These are phyloP conservation scores for Chunga burmeisteri DNA, from an alignment of 2,113 vertebrate genomes.

Conservation along the genomic window DNA sequence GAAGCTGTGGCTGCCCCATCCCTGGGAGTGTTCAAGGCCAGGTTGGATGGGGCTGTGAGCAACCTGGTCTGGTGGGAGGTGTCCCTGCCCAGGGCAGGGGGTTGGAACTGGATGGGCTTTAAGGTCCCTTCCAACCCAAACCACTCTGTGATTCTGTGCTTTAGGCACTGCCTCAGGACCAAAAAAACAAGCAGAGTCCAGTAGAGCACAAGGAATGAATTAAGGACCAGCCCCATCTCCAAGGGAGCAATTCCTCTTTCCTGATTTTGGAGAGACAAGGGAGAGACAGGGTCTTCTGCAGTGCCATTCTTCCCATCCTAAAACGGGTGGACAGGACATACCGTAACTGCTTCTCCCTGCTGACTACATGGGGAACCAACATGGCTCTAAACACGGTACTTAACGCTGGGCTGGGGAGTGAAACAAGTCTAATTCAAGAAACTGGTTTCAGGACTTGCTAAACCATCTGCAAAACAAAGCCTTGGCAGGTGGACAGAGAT, in stretches of 20 bases:
- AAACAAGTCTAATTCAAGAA: neutral
- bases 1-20: neutral
- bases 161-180: neutral
- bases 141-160: neutral
- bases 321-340: neutral
- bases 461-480: neutral
- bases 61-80: neutral
- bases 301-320: neutral
- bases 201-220: neutral
- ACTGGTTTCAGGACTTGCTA: neutral
- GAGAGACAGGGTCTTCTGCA: neutral
- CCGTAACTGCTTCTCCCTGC: neutral
- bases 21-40: neutral
- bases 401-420: neutral
- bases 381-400: neutral
- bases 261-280: neutral
- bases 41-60: neutral
- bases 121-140: neutral
- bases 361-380: neutral
- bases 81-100: rapidly evolving
- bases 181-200: neutral
- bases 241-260: neutral
- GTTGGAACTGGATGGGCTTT: rapidly evolving
- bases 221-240: neutral
- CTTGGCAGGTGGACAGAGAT: neutral